Base-by-base conservation (phyloP, 2,888 invertebrate genomes). In the Beris morrisii region DNA sequence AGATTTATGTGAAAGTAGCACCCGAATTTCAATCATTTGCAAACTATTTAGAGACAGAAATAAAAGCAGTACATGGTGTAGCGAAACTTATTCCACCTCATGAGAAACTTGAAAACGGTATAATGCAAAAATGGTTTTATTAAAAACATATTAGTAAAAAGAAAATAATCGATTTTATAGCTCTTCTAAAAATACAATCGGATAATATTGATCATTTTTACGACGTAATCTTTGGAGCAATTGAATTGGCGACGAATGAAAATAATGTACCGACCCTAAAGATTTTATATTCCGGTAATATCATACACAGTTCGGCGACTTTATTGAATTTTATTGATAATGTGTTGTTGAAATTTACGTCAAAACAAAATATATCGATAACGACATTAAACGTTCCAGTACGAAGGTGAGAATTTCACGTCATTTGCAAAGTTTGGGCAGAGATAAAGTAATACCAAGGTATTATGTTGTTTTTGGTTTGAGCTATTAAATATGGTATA, bases 281-380 rank as follows among this genome's bases (percentile, higher is more conserved):
- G 9, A 69, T 82, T 2, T 74, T 82, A 69, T 84, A 81, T 73
- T 84, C 84, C 0, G 76, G 77, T 58, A 79, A 80, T 68, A 82
- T 84, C 3, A 71, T 81, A 11, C 86, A 86, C 69, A 83, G 83
- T 56, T 80, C 83, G 1, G 83, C 84, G 1, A 82, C 83, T 64
- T 78, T 84, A 1, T 68, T 84, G 5, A 85, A 85, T 74, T 70
- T 84, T 44, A 70, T 84, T 3, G 81, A 82, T 69, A 83, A 84
- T 69, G 74, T 81, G 3, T 71, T 84, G 54, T 73, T 83, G 6
- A 81, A 82, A 73, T 69, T 73, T 13, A 53, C 50, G 38, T 9
- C 58, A 13, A 53, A 44, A 52, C n/a, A 50, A 2, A 50, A 65
- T 44, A 13, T 53, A 4, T 30, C 53, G 11, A 77, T 80, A 22